phyloP scores from a whole-genome alignment of 2,113 vertebrate species.

The Pelecanus crispus region DNA sequence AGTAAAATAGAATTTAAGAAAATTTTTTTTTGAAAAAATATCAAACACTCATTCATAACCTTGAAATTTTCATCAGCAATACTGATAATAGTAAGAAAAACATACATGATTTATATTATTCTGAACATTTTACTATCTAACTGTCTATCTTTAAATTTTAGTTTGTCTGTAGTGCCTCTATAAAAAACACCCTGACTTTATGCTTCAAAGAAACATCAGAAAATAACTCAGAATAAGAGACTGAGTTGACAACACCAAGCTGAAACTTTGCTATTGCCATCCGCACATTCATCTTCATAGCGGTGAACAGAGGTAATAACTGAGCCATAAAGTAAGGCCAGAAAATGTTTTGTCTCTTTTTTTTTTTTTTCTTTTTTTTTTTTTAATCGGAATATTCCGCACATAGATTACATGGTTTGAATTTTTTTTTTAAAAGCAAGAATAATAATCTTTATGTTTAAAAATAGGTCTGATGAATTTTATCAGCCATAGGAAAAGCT shows the following conservation, averaged over 20 bases:
- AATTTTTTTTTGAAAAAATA: neutral
- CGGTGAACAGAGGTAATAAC: neutral
- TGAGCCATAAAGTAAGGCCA: neutral
- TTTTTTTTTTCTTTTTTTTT: neutral
- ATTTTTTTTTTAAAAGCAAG: neutral
- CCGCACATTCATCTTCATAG: neutral
- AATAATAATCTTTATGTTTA: neutral
- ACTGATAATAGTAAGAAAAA: neutral
- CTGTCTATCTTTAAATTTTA: neutral
- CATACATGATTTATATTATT: accelerated
- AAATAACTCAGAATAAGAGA: neutral
- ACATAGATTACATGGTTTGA: neutral
- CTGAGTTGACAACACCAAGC: neutral
- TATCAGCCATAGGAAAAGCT: neutral
- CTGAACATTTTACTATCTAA: neutral
- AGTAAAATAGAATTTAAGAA: neutral
- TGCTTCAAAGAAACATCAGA: neutral
- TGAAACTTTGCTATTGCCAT: neutral
- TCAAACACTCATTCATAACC: neutral
- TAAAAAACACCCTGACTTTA: neutral
- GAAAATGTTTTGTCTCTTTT: neutral
- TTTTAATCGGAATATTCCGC: neutral
- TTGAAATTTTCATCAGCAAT: neutral
- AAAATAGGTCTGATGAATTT: neutral
- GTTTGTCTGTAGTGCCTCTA: neutral